These are phyloP conservation scores for Actinemys pallida DNA, from an alignment of 2,113 vertebrate species.

Conservation along the genomic window DNA sequence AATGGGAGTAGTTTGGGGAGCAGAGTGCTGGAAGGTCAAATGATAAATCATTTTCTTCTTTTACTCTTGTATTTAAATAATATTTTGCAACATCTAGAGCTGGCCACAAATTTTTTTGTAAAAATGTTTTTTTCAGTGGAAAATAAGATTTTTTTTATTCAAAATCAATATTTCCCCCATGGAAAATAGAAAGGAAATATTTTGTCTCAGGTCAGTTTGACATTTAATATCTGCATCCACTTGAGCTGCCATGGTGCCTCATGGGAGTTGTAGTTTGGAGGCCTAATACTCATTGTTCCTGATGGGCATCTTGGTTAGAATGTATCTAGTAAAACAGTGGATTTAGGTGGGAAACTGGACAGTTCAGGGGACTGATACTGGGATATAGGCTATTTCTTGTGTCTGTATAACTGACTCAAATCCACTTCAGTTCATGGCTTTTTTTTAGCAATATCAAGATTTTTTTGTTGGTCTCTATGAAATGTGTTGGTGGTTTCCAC, in stretches of 20 bases:
- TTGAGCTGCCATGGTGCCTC: neutral
- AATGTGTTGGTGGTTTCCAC: neutral
- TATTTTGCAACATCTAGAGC: neutral
- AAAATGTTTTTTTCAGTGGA: neutral
- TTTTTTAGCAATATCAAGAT: too few species aligned
- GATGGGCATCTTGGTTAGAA: too few species aligned
- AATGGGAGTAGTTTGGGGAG: neutral
- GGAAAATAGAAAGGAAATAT: neutral
- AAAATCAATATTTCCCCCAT: neutral
- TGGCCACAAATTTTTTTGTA: neutral
- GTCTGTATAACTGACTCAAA: neutral
- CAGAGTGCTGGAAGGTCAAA: neutral
- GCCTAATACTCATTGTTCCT: neutral
- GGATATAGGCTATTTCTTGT: neutral
- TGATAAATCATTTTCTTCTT: too few species aligned
- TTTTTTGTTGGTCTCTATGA: neutral
- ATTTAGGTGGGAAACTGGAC: neutral
- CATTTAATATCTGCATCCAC: neutral
- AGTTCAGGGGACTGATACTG: neutral
- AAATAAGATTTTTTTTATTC: neutral
- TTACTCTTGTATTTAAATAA: too few species aligned
- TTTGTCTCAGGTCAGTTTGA: neutral
- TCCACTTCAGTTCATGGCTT: neutral
- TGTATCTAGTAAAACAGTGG: neutral
- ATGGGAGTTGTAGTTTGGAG: neutral